phyloP scores from a whole-genome alignment of 2,113 vertebrate genomes.

The Trogon surrucura region DNA sequence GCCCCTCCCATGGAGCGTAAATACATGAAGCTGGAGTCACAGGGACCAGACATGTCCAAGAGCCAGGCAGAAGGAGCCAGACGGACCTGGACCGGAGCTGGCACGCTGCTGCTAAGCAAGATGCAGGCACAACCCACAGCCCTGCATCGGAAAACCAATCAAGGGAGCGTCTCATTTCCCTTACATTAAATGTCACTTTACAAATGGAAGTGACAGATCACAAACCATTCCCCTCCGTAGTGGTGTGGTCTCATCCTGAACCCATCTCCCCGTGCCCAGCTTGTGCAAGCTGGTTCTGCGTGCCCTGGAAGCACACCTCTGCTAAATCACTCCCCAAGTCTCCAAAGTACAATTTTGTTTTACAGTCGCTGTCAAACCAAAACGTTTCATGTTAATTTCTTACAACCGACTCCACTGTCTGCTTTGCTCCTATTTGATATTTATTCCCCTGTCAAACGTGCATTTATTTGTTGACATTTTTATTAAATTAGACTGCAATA shows the following conservation, averaged over 20 bases:
- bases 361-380: conserved; percentile 71
- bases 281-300: background rate
- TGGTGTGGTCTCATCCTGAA: background rate
- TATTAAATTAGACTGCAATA: conserved; percentile 73
- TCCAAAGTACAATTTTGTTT: conserved; percentile 71
- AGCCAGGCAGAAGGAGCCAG: background rate
- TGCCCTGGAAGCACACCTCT: conserved; percentile 12
- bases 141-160: background rate
- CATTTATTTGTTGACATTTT: conserved; percentile 75
- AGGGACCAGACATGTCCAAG: background rate
- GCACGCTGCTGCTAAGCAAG: conserved; percentile 43
- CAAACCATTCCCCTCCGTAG: background rate
- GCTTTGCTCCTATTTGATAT: conserved; percentile 55
- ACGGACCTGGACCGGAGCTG: background rate
- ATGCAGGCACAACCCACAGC: background rate
- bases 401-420: conserved; percentile 70
- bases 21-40: background rate
- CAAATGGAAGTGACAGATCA: conserved; percentile 25
- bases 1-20: background rate
- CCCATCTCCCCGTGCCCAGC: background rate
- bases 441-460: conserved; percentile 72
- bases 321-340: conserved; percentile 59
- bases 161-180: background rate
- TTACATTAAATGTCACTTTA: background rate
- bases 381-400: conserved; percentile 75